These are phyloP conservation scores for Tragelaphus imberbis DNA, from an alignment of 2,113 vertebrate genomes.

Conservation along the genomic window DNA sequence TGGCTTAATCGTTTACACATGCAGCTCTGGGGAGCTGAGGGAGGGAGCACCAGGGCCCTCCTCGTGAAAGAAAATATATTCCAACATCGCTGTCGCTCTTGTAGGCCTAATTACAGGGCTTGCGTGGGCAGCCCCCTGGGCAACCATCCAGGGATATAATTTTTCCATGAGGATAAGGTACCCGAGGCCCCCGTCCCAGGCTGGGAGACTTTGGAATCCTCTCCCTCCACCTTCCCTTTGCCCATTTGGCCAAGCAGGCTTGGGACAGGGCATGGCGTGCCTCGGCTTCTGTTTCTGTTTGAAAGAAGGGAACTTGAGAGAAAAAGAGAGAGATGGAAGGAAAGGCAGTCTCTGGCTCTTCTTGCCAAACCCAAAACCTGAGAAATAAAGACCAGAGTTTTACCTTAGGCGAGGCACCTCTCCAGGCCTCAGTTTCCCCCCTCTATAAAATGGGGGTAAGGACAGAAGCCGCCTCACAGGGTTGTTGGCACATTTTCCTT, in stretches of 20 bases:
- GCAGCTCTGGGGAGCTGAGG: slow-evolving; percentile 69
- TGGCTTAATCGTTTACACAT: slow-evolving; percentile 78
- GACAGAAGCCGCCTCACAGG: not conserved
- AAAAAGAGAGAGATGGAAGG: rapidly evolving
- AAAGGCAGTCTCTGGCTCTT: not conserved
- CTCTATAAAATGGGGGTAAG: not conserved
- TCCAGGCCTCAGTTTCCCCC: not conserved
- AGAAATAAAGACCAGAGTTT: not conserved
- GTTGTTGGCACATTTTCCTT: not conserved
- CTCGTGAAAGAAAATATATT: slow-evolving; percentile 65
- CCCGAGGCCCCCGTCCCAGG: slow-evolving; percentile 22
- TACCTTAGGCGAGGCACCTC: not conserved
- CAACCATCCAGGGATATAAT: slow-evolving; percentile 4
- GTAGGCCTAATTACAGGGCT: slow-evolving; percentile 46
- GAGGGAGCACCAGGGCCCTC: slow-evolving; percentile 60
- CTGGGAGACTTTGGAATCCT: slow-evolving; percentile 23
- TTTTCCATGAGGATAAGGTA: slow-evolving; percentile 30
- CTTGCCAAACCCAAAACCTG: not conserved
- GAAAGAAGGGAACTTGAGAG: slow-evolving; percentile 43
- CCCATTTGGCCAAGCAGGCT: slow-evolving; percentile 54
- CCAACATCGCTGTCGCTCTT: slow-evolving; percentile 50
- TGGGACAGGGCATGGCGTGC: not conserved
- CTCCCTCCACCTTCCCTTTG: slow-evolving; percentile 40
- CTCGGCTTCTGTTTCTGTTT: not conserved
- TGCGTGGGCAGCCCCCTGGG: slow-evolving; percentile 49